Evolutionary conservation across 2,797 vertebrate species (phyloP).

Genomic region (Ispidina picta): DNA sequence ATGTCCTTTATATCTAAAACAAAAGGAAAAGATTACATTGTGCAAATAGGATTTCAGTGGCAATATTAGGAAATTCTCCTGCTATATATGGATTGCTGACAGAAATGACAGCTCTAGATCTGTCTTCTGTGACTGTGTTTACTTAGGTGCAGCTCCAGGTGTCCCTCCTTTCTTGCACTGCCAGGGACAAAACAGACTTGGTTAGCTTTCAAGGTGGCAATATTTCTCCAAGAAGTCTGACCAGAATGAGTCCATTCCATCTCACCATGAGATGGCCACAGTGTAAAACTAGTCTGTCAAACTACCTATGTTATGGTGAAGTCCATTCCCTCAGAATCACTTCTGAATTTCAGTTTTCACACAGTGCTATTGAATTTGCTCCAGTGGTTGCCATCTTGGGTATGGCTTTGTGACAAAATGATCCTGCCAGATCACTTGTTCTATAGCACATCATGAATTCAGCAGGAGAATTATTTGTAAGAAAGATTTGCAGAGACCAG

Average conservation of each 20-base stretch:
- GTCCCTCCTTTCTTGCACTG: neutral
- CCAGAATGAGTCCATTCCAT: neutral
- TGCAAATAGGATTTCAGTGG: slow-evolving; percentile 9
- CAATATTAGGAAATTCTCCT: neutral
- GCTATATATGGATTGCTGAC: neutral
- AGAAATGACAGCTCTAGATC: neutral
- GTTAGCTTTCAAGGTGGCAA: neutral
- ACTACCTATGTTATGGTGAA: neutral
- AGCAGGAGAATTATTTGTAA: neutral
- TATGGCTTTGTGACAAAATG: neutral
- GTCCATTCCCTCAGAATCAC: neutral
- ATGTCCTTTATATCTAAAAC: neutral
- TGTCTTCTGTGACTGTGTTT: neutral
- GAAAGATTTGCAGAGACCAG: neutral
- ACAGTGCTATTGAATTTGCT: neutral
- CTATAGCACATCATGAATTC: neutral
- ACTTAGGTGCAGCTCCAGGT: fast-evolving
- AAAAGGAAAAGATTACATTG: neutral
- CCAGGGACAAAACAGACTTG: neutral
- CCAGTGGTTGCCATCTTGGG: neutral
- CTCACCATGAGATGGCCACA: neutral
- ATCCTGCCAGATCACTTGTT: neutral
- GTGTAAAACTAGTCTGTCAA: neutral
- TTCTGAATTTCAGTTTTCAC: slow-evolving; percentile 6
- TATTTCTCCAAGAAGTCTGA: neutral